Conservation (phyloP, 2,797 vertebrate species). For the Sebastes reedi region DNA sequence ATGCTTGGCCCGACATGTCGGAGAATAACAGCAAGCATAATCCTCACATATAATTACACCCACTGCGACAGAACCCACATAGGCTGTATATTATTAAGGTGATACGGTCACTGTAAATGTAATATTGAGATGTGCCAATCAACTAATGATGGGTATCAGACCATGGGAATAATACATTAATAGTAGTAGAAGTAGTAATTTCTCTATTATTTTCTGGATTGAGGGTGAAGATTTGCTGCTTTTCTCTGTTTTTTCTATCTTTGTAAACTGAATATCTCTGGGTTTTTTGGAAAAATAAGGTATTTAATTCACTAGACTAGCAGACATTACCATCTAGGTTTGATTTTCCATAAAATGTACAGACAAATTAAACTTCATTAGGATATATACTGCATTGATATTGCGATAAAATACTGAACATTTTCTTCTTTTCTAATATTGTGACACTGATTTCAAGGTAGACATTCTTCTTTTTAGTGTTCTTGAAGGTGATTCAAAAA, state of each 20-base stretch:
- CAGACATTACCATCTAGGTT: background rate
- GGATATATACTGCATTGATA: background rate
- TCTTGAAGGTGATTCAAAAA: background rate
- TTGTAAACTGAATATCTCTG: background rate
- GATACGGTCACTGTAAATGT: background rate
- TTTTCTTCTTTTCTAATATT: background rate
- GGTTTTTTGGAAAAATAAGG: background rate
- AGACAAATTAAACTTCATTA: background rate
- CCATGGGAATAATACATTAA: no score
- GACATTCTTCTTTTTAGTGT: background rate
- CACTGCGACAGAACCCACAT: background rate
- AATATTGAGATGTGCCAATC: background rate
- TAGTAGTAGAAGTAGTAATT: no score
- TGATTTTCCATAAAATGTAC: no score
- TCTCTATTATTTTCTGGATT: background rate
- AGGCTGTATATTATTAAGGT: background rate
- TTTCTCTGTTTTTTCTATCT: background rate
- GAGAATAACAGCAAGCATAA: slow-evolving; percentile 21
- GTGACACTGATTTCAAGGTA: background rate
- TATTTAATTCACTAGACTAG: background rate
- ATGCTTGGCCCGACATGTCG: slow-evolving; percentile 10
- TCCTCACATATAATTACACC: slow-evolving; percentile 1
- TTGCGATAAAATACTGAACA: background rate
- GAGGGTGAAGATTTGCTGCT: background rate
- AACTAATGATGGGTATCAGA: background rate